Base-by-base conservation (phyloP, 2,113 vertebrate genomes). In the human region DNA sequence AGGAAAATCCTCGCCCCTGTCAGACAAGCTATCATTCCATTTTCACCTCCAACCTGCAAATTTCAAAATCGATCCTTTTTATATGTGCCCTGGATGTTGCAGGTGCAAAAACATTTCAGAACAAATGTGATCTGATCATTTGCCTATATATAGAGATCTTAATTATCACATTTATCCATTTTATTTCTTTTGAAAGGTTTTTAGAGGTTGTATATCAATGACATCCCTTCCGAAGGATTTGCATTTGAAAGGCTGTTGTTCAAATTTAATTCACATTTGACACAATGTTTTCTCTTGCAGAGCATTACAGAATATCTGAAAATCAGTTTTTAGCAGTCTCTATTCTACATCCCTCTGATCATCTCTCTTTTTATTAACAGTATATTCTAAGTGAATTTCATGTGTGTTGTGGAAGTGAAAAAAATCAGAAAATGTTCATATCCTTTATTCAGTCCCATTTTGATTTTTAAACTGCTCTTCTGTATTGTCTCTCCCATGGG, bases 191-290 rank as follows among this genome's bases (percentile, higher is more conserved):
- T 94, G 86, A 93, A 98, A 97, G 98, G 83, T 78, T 97, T 98
- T 97, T 80, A 61, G 95, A 97, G 97, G 96, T 98, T 98, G 93
- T 98, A 97, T 97, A 98, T 89, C 95, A 98, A 86, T 98, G 98
- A 97, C 86, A 94, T 45, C 92, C 68, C 40, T 96, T 97, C 80
- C 3, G 57, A 97, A 97, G 2, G 93, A 98, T 98, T 98, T 98
- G 93, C 98, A 98, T 98, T 98, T 98, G 97, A 98, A 98, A 98
- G 98, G 96, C 85, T 78, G 96, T 96, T 97, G 97, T 97, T 98
- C 96, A 98, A 97, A 98, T 97, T 98, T 97, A 93, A 98, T 98
- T 97, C 97, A 95, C 64, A 81, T 98, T 98, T 98, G 91, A 97
- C 97, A 94, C 27, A 80, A 88, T 84, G 96, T 96, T 98, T 97